These are phyloP conservation scores for Lithobates pipiens DNA, from an alignment of 2,797 vertebrate genomes.

Conservation along the genomic window DNA sequence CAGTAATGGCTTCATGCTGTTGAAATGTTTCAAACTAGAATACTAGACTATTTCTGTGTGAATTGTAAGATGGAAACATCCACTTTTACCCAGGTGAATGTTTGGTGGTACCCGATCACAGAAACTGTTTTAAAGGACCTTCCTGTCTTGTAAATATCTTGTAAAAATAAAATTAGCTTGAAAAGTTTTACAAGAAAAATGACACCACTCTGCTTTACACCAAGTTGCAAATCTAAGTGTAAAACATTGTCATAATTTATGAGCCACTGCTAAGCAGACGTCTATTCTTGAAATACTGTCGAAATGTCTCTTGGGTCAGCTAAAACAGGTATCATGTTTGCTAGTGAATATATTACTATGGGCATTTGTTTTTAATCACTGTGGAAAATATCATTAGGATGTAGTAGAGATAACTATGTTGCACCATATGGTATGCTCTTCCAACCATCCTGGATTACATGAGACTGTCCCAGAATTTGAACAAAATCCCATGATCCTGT, in stretches of 20 bases:
- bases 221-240: slow-evolving; percentile 7
- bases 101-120: slow-evolving; percentile 36
- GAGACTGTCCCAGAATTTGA: too few species aligned
- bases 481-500: too few species aligned
- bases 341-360: background rate
- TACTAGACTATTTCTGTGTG: slow-evolving; percentile 41
- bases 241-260: background rate
- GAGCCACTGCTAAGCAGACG: background rate
- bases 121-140: slow-evolving; percentile 26
- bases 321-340: background rate
- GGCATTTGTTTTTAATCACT: background rate
- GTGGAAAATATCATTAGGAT: background rate
- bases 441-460: too few species aligned
- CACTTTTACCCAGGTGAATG: slow-evolving; percentile 32
- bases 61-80: slow-evolving; percentile 52
- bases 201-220: background rate
- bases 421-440: background rate
- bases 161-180: slow-evolving; percentile 10
- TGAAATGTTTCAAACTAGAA: slow-evolving; percentile 51
- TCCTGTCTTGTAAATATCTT: slow-evolving; percentile 31
- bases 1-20: slow-evolving; percentile 61
- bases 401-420: background rate
- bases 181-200: background rate
- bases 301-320: slow-evolving; percentile 1
- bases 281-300: background rate